Evolutionary conservation across 2,797 vertebrate genomes (phyloP).

Genomic region (Pteropus rufus): DNA sequence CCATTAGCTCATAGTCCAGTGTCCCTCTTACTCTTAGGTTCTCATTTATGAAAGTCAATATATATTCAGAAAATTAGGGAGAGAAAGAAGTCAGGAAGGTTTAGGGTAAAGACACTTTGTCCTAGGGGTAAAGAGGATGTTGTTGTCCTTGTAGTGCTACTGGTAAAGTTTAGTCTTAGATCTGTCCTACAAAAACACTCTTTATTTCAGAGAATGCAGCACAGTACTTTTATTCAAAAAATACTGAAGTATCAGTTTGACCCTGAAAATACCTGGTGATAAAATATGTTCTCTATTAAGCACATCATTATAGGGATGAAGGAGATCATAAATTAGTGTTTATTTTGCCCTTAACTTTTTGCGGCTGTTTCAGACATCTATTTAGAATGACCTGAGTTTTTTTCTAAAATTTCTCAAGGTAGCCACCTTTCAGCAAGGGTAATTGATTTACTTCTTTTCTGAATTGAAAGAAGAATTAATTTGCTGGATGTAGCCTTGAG

Average conservation of each 20-base stretch:
- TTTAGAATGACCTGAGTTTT: conserved; percentile 22
- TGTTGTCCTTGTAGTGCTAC: neutral
- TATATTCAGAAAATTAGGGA: neutral
- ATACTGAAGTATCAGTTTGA: conserved; percentile 3
- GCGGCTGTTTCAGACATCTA: conserved; percentile 5
- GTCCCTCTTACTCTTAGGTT: neutral
- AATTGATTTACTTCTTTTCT: conserved; percentile 58
- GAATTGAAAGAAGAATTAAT: neutral
- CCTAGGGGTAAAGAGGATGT: neutral
- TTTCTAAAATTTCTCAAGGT: neutral
- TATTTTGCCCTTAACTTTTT: conserved; percentile 36
- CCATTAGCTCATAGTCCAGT: neutral
- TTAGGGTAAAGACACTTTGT: neutral
- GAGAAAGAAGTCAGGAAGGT: neutral
- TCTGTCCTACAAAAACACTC: neutral
- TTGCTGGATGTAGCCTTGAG: conserved; percentile 43
- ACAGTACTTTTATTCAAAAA: neutral
- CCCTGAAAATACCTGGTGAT: neutral
- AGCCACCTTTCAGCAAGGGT: conserved; percentile 21
- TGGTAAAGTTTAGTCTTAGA: neutral
- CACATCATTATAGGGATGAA: neutral
- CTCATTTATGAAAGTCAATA: neutral
- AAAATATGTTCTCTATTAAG: neutral
- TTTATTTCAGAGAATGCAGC: neutral
- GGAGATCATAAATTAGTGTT: conserved; percentile 16